phyloP scores from a whole-genome alignment of 1,140 invertebrate species.

The Galleria mellonella region DNA sequence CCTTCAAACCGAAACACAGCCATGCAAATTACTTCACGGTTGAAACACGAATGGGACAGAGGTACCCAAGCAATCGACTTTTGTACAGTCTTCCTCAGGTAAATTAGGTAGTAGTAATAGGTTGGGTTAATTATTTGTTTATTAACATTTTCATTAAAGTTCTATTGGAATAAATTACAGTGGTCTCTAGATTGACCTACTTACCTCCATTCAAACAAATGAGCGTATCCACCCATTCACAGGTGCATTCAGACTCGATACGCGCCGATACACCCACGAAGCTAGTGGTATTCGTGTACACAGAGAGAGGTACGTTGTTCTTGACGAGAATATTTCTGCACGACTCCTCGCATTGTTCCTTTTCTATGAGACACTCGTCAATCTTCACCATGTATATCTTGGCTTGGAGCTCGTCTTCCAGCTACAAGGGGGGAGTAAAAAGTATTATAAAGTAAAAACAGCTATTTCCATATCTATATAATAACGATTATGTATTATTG shows the following conservation, averaged over 20 bases:
- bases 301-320: constrained; percentile 81
- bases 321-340: constrained; percentile 84
- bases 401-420: constrained; percentile 82
- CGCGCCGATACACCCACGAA: constrained; percentile 91
- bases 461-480: no score
- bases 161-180: no score
- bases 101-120: no score
- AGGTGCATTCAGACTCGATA: constrained; percentile 84
- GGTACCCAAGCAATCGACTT: no score
- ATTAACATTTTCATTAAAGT: no score
- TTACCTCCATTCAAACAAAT: constrained; percentile 83
- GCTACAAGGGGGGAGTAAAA: constrained; percentile 40
- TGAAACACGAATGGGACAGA: no score
- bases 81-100: no score
- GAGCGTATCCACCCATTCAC: constrained; percentile 71
- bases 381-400: constrained; percentile 90
- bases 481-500: no score
- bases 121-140: no score
- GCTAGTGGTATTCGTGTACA: constrained; percentile 92
- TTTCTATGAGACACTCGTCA: constrained; percentile 88
- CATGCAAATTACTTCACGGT: no score
- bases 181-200: background rate
- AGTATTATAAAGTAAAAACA: background rate
- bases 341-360: constrained; percentile 80
- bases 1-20: no score